phyloP scores from a whole-genome alignment of 2,888 invertebrate genomes.

The Saturnia pavonia region DNA sequence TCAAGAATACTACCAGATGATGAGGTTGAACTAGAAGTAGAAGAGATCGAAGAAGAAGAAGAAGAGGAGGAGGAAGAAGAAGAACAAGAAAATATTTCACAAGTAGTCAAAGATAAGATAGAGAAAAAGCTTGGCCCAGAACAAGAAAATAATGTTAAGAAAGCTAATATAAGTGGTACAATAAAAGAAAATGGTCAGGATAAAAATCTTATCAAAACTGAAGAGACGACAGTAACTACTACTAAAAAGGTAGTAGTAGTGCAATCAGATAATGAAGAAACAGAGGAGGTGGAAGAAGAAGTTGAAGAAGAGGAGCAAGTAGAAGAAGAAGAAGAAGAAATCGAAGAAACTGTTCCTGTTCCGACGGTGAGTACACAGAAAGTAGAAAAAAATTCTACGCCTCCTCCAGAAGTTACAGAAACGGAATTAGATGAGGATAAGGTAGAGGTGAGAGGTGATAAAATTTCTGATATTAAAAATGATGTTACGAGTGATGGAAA shows the following conservation, averaged over 20 bases:
- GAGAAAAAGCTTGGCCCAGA: slow-evolving; percentile 33
- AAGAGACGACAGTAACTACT: slow-evolving; percentile 60
- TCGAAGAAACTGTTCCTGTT: slow-evolving; percentile 41
- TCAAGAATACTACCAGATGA: slow-evolving; percentile 68
- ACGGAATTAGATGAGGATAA: slow-evolving; percentile 25
- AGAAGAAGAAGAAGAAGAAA: slow-evolving; percentile 44
- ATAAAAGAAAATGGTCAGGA: slow-evolving; percentile 46
- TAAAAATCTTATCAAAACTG: slow-evolving; percentile 51
- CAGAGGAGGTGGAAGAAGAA: slow-evolving; percentile 47
- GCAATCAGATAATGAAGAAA: slow-evolving; percentile 46
- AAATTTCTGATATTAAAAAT: neutral
- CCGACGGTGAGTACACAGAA: slow-evolving; percentile 41
- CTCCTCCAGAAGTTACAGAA: slow-evolving; percentile 21
- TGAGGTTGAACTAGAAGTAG: slow-evolving; percentile 56
- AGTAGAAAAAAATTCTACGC: slow-evolving; percentile 28
- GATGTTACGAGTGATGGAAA: slow-evolving; percentile 6
- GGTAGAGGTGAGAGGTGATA: slow-evolving; percentile 27
- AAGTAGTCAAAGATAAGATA: slow-evolving; percentile 39
- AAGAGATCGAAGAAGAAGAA: slow-evolving; percentile 53
- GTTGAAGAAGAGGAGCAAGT: slow-evolving; percentile 44
- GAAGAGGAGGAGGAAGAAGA: slow-evolving; percentile 46
- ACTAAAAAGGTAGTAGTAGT: slow-evolving; percentile 61
- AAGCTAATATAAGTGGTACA: slow-evolving; percentile 31
- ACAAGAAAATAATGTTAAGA: slow-evolving; percentile 33
- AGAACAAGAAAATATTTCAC: slow-evolving; percentile 25